These are phyloP conservation scores for Graphium colonna DNA, from an alignment of 2,888 invertebrate genomes.

Conservation along the genomic window DNA sequence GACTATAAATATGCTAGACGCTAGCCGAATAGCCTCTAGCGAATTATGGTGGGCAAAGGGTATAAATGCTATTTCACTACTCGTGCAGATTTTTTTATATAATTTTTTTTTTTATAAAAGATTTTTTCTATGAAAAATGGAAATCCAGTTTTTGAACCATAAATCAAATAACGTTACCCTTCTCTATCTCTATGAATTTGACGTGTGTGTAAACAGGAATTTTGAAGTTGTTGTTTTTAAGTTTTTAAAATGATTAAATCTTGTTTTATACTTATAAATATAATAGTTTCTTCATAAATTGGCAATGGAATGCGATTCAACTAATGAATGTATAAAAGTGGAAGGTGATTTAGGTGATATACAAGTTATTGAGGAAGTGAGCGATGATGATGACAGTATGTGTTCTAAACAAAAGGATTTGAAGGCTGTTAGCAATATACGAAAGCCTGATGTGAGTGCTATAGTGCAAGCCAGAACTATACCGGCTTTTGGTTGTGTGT, in stretches of 20 bases:
- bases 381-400: conserved; percentile 42
- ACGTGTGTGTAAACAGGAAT: not conserved
- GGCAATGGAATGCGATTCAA: conserved; percentile 40
- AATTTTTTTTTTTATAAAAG: too few species aligned
- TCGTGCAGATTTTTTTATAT: too few species aligned
- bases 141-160: too few species aligned
- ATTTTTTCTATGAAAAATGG: too few species aligned
- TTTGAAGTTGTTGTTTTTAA: not conserved
- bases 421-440: conserved; percentile 31
- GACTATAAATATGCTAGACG: too few species aligned
- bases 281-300: conserved; percentile 34
- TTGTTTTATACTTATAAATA: conserved; percentile 4
- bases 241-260: conserved; percentile 5
- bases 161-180: too few species aligned
- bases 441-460: conserved; percentile 14
- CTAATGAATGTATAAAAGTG: conserved; percentile 46
- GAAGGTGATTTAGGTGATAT: conserved; percentile 57
- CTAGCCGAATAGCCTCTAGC: too few species aligned
- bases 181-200: not conserved
- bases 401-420: conserved; percentile 31
- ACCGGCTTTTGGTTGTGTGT: conserved; percentile 78
- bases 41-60: too few species aligned
- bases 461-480: conserved; percentile 39
- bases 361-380: conserved; percentile 51
- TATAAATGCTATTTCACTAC: too few species aligned